Evolutionary conservation across 2,888 invertebrate species (phyloP), one percentile per base, ranked within the genome.

Genomic region (Drosophila buzzatii): DNA sequence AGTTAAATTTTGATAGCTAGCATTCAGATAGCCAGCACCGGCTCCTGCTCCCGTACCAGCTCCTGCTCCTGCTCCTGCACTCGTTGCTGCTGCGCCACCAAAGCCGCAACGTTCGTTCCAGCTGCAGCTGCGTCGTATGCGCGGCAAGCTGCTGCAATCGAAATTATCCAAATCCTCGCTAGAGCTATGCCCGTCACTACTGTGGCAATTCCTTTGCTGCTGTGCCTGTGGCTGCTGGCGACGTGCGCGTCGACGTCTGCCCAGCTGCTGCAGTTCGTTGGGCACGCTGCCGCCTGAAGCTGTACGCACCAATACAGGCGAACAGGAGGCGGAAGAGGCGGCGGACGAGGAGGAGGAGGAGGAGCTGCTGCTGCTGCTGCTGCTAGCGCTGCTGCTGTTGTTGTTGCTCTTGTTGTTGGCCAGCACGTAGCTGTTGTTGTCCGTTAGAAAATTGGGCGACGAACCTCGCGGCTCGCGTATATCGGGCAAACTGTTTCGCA

Each of bases 1-100:
- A 49, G 95, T 95, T 79, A 95, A 93, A 93, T 95, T 95, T 61
- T 94, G 95, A 93, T 95, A 95, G 92, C 95, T 95, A 85, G 95
- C 94, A 88, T 95, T 95, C 62, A 93, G 88, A 93, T 94, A 91
- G 39, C 90, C 92, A 27, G 68, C 58, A 23, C 82, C 69, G 12
- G 59, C 53, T 2, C 35, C 63, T 0, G 64, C 49, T 8, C 53
- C 27, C 6, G 67, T 56, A 20, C 82, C 69, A 10, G 58, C 56
- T 2, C 33, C 63, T 0, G 64, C 59, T 16, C 39, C 39, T 39
- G 39, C 2, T n/a, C 39, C 39, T n/a, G 16, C 39, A 33, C 9
- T n/a, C 9, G 31, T 64, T 8, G 41, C 12, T 27, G 12, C 33
- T 16, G 57, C 18, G 3, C 37, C 71, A 3, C 70, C 71, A 18